Conservation (phyloP, 2,113 vertebrate species). For the Steatornis caripensis region DNA sequence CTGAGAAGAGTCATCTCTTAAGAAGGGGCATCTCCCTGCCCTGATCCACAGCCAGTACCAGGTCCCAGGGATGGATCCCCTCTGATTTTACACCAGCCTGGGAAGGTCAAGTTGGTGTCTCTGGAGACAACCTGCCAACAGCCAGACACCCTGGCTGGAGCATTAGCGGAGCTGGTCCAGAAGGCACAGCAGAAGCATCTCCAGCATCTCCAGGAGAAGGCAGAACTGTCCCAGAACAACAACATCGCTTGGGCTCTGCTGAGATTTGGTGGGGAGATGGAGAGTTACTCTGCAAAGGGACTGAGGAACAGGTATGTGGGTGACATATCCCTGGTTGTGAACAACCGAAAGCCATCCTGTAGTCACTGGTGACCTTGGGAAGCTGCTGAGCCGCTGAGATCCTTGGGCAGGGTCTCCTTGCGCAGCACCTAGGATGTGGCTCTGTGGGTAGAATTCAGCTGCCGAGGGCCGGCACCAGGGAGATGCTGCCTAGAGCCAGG, state of each 20-base stretch:
- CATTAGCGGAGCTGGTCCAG: not conserved
- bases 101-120: not conserved
- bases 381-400: not conserved
- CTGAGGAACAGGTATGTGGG: accelerated
- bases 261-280: not conserved
- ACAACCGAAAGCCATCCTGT: not conserved
- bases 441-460: not conserved
- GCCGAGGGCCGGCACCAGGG: accelerated
- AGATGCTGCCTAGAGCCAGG: not conserved
- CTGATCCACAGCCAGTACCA: not conserved
- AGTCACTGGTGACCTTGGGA: not conserved
- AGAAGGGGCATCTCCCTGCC: not conserved
- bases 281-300: not conserved
- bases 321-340: not conserved
- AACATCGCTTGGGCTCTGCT: not conserved
- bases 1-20: too few species aligned
- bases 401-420: not conserved
- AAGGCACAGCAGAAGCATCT: not conserved
- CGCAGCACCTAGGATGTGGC: not conserved
- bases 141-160: not conserved
- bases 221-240: accelerated
- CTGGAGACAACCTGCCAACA: not conserved
- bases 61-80: not conserved
- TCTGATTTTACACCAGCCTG: not conserved
- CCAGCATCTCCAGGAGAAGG: not conserved